Base-by-base conservation (phyloP, 2,797 vertebrate genomes). In the Halcyon smyrnensis region DNA sequence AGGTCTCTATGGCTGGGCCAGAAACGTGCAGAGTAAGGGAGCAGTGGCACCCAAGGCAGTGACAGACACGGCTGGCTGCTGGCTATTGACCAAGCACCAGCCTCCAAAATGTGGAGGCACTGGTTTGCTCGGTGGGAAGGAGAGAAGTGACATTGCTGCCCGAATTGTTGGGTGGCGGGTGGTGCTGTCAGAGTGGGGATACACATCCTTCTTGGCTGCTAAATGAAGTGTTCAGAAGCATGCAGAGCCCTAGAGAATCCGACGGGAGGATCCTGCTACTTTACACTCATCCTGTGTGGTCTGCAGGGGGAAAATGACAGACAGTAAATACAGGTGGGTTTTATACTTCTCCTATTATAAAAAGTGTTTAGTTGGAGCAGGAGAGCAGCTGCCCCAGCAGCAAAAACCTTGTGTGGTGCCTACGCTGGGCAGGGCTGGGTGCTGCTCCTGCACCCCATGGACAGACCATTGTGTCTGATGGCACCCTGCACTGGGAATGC, bases 401-500 rank as follows among this genome's bases (percentile, higher is more conserved):
- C 36, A 80, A 76, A 75, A 63, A 56, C 8, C 9, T 3, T 20
- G 16, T 18, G n/a, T 21, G 12, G 30, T 39, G 14, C 36, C 37
- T 45, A 14, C 51, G 20, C 20, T 39, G 79, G 48, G 56, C 30
- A 50, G 5, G 4, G 48, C 32, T 6, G 3, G 10, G 20, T 0
- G 21, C 36, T 68, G 16, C 17, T 68, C 24, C 62, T 13, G 39
- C 11, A 25, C 8, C 24, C 34, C 39, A 37, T 0, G 2, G 51
- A 13, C 1, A 3, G 1, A 16, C 3, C 1, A 19, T 4, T 2
- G 2, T 2, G 4, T 25, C 16, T 2, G 12, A 30, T 1, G 2
- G 59, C n/a, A 65, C 15, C 23, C 32, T 50, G 36, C 1, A 0
- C 48, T 81, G 28, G 45, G 54, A 80, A 57, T 9, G 48, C 36